Evolutionary conservation across 2,797 vertebrate species (phyloP), one percentile per base, ranked within the genome.

Genomic region (Xenopus petersii): DNA sequence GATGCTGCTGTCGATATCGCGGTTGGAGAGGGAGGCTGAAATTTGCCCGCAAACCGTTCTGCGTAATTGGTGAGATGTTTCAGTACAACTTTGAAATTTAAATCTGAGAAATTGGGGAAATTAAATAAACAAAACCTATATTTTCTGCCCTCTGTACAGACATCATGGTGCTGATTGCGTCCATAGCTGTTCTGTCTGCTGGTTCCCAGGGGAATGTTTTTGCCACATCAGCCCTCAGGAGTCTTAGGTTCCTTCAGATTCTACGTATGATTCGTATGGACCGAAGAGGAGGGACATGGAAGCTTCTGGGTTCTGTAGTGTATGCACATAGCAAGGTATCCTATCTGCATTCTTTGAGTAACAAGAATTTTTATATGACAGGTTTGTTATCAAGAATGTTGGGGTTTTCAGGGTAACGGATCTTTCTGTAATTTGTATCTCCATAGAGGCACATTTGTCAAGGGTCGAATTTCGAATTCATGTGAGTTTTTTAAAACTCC

Each of bases 201-300:
- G 98, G 98, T 1, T 98, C 98, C 74, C 96, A 99, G 79, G 98
- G 98, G 75, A 99, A 99, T 0, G 96, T 99, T 70, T 99, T 99
- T 42, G 98, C 98, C 88, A 98, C 98, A 1, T 99, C 98, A 0
- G 98, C 98, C 0, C 97, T 99, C 69, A 91, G 98, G 81, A 98
- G 97, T 83, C 70, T 99, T 89, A 88, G 98, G 51, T 99, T 99
- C 85, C 90, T 99, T 75, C 98, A 99, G 91, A 99, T 99, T 83
- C 90, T 99, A 74, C 92, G 98, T 36, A 99, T 99, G 98, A 93
- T 99, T 84, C 95, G 98, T 15, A 98, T 99, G 96, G 98, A 99
- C 84, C 94, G 98, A 1, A 91, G 96, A 0, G 98, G 93, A 0
- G 98, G 97, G 65, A 99, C 98, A 77, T 99, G 98, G 98, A 99